Percentiles rank a stretch among this genome's conserved stretches.
These are phyloP conservation scores for Sinocyclocheilus rhinocerous DNA, from an alignment of 2,113 vertebrate species.

Conservation along the genomic window DNA sequence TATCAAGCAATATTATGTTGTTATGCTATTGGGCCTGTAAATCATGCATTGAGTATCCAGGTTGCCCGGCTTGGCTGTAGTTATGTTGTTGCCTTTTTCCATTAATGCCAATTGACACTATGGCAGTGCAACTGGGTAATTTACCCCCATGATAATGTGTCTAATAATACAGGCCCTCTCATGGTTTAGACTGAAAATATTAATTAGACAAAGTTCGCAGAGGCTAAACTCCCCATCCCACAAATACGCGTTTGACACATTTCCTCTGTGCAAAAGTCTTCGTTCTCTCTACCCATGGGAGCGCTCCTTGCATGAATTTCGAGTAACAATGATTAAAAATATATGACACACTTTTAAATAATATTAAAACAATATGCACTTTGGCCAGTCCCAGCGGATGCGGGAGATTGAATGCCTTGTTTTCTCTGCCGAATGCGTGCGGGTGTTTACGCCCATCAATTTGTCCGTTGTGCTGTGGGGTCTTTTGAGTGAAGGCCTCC, in stretches of 20 bases:
- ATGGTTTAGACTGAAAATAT: conserved; percentile 64
- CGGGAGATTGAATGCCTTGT: conserved; percentile 60
- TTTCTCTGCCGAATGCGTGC: conserved; percentile 49
- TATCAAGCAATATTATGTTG: neutral
- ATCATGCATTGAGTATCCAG: neutral
- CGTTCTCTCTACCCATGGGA: conserved; percentile 60
- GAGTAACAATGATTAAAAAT: conserved; percentile 73
- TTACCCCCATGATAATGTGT: conserved; percentile 62
- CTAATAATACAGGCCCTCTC: conserved; percentile 72
- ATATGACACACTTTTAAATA: conserved; percentile 73
- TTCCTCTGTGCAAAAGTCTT: conserved; percentile 60
- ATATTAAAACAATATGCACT: conserved; percentile 74
- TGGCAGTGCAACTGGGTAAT: conserved; percentile 58
- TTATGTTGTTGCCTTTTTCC: conserved; percentile 28
- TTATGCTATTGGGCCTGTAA: neutral
- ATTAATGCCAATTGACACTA: conserved; percentile 60
- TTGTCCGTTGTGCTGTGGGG: conserved; percentile 70
- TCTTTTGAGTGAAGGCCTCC: conserved; percentile 34
- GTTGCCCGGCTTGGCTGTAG: conserved; percentile 13
- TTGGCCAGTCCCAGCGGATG: conserved; percentile 65
- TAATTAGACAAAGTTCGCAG: conserved; percentile 74
- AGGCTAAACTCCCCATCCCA: conserved; percentile 69
- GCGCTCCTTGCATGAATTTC: conserved; percentile 60
- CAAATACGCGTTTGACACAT: conserved; percentile 70
- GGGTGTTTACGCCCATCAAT: conserved; percentile 68